A percentile compares a stretch with the other conserved stretches of the same genome.
Evolutionary conservation across 2,888 invertebrate species (phyloP).

Genomic region (Panzeria rudis): DNA sequence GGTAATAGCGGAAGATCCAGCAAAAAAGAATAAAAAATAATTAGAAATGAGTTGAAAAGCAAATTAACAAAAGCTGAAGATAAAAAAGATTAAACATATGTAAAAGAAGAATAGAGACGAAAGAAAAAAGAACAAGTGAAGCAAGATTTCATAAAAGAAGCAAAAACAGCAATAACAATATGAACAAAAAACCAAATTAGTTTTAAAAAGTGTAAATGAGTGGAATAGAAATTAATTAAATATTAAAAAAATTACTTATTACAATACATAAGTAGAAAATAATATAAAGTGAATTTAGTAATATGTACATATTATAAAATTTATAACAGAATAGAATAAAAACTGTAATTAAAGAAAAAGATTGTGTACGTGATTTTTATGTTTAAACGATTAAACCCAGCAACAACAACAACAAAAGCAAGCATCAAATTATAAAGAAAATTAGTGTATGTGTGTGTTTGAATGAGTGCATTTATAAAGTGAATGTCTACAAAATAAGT

Average conservation of each 20-base stretch:
- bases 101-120: conserved; percentile 9
- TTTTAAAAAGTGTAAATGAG: conserved; percentile 15
- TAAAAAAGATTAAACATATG: conserved; percentile 37
- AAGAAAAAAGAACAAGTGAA: conserved; percentile 55
- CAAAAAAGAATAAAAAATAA: conserved; percentile 48
- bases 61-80: conserved; percentile 39
- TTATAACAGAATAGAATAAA: conserved; percentile 33
- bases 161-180: conserved; percentile 33
- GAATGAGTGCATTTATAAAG: conserved; percentile 33
- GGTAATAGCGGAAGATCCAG: conserved; percentile 64
- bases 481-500: conserved; percentile 38
- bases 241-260: conserved; percentile 11
- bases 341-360: conserved; percentile 38
- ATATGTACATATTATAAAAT: conserved; percentile 3
- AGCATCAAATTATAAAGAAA: conserved; percentile 14
- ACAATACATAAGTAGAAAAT: conserved; percentile 3
- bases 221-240: conserved; percentile 18
- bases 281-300: conserved; percentile 47
- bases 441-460: neutral
- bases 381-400: conserved; percentile 29
- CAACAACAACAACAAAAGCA: conserved; percentile 25
- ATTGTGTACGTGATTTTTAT: conserved; percentile 62
- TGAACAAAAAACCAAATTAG: conserved; percentile 22
- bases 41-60: conserved; percentile 61
- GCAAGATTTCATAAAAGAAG: conserved; percentile 21